phyloP scores from a whole-genome alignment of 2,797 vertebrate genomes.

The Ispidina lecontei region DNA sequence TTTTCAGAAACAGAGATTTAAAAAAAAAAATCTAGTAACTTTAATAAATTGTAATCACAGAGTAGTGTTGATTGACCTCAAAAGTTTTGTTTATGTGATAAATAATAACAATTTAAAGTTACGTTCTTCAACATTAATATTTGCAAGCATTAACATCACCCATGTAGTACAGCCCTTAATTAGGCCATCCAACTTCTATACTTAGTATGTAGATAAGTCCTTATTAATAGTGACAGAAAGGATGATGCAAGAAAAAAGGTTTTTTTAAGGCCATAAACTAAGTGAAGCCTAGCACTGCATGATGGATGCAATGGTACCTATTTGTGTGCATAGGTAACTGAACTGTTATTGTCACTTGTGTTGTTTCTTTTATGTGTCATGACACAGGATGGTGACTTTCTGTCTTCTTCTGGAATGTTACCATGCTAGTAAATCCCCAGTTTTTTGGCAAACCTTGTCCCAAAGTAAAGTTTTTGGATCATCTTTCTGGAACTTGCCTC shows the following conservation, averaged over 20 bases:
- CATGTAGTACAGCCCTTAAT: neutral
- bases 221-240: slow-evolving; percentile 3
- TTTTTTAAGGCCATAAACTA: neutral
- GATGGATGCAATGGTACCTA: neutral
- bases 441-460: neutral
- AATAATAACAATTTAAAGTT: neutral
- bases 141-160: slow-evolving; percentile 19
- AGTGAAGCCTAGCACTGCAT: neutral
- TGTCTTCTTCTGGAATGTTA: neutral
- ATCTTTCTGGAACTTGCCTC: neutral
- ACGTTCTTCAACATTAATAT: neutral
- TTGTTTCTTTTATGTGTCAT: neutral
- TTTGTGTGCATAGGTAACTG: neutral
- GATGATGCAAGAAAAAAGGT: neutral
- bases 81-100: neutral
- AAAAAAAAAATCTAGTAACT: neutral
- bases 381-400: neutral
- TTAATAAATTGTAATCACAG: neutral
- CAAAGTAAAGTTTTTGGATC: neutral
- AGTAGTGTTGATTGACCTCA: neutral
- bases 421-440: neutral
- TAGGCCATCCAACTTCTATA: neutral
- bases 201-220: slow-evolving; percentile 9
- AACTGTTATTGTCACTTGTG: neutral
- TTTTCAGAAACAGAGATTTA: neutral